Conservation (phyloP, 2,888 invertebrate species). For the Brachynemurus nebulosus region DNA sequence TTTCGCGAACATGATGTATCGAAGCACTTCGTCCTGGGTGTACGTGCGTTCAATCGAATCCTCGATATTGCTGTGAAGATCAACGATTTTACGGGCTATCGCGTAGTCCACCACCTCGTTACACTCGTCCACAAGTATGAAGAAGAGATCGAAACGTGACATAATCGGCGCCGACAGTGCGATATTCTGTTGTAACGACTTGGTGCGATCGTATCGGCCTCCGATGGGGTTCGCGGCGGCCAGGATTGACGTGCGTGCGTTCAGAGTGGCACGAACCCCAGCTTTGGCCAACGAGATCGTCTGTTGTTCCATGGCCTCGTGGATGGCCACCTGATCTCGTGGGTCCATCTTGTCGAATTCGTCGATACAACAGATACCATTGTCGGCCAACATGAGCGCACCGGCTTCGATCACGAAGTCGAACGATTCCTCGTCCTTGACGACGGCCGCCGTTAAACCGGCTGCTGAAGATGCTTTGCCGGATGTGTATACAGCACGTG, state of each 20-base stretch:
- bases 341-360: conserved; percentile 99
- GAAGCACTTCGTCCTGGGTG: conserved; percentile 73
- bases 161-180: conserved; percentile 90
- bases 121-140: conserved; percentile 94
- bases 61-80: conserved; percentile 78
- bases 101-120: conserved; percentile 93
- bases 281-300: conserved; percentile 98
- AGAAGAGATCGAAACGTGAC: conserved; percentile 98
- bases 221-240: conserved; percentile 98
- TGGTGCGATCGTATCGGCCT: conserved; percentile 90
- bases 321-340: conserved; percentile 95
- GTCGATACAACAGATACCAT: conserved; percentile 97
- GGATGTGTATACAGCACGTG: conserved; percentile 94
- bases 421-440: conserved; percentile 91
- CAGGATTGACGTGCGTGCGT: conserved; percentile 93
- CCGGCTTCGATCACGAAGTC: conserved; percentile 99
- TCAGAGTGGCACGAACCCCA: conserved; percentile 91
- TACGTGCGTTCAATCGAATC: conserved; percentile 70
- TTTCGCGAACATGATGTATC: conserved; percentile 93
- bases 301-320: conserved; percentile 99
- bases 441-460: conserved; percentile 97
- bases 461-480: conserved; percentile 98
- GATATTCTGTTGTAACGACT: conserved; percentile 90
- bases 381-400: conserved; percentile 98
- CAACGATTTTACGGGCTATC: conserved; percentile 90